Conservation (phyloP, 1,140 invertebrate genomes). For the Trachymyrmex septentrionalis region DNA sequence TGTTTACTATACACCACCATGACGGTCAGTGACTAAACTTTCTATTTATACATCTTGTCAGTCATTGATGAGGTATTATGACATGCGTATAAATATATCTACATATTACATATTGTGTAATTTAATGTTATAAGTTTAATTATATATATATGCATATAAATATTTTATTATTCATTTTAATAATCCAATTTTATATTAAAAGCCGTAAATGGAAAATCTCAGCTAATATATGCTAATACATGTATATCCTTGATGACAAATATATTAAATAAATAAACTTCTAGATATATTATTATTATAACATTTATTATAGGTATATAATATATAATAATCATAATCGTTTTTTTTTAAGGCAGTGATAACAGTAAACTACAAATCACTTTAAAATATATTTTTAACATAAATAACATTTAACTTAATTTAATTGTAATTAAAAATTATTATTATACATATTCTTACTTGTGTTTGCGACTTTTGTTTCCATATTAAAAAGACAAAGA, state of each 20-base stretch:
- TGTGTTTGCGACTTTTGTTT: not conserved
- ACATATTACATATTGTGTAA: not conserved
- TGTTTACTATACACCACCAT: not conserved
- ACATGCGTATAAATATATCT: not conserved
- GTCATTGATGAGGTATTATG: not conserved
- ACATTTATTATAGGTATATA: too few relatives aligned
- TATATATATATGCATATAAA: not conserved
- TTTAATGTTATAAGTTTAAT: not conserved
- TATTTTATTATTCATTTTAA: not conserved
- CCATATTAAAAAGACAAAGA: not conserved
- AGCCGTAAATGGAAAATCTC: not conserved
- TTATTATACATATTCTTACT: not conserved
- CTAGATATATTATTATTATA: not conserved
- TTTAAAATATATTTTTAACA: constrained; percentile 8
- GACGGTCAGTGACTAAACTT: not conserved
- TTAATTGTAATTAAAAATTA: not conserved
- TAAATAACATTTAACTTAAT: not conserved
- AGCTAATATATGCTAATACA: not conserved
- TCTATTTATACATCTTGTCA: not conserved
- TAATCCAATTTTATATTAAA: not conserved
- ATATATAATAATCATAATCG: too few relatives aligned
- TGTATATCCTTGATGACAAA: not conserved
- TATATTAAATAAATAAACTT: not conserved
- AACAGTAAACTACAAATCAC: not conserved
- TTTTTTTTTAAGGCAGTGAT: not conserved